Conservation (phyloP, 2,797 vertebrate genomes). For the Spinibarbus caldwelli region DNA sequence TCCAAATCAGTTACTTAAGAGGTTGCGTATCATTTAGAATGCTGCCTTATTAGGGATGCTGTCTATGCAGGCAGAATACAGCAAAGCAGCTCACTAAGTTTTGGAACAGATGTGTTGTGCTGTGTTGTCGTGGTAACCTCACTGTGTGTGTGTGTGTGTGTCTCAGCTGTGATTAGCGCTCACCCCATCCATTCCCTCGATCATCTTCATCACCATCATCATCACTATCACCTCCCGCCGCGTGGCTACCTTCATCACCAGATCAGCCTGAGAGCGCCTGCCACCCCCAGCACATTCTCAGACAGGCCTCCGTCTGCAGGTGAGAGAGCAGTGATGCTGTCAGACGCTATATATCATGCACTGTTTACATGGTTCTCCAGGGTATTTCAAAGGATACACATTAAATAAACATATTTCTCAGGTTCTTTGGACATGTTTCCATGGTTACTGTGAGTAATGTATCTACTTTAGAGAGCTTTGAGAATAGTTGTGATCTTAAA, state of each 20-base stretch:
- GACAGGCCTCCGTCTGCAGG: constrained; percentile 94
- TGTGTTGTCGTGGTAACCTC: background rate
- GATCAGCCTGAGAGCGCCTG: constrained; percentile 84
- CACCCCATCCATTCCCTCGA: constrained; percentile 99
- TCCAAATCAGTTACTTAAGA: background rate
- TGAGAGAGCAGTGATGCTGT: constrained; percentile 71
- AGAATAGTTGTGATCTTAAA: background rate
- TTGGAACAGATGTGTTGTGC: background rate
- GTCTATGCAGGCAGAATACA: background rate
- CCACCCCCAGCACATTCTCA: constrained; percentile 88
- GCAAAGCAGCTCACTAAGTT: background rate
- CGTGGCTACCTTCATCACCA: constrained; percentile 94
- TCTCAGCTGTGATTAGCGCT: constrained; percentile 97
- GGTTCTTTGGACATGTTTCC: background rate
- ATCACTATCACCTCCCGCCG: constrained; percentile 93
- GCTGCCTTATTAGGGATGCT: background rate
- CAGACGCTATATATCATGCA: too few species aligned
- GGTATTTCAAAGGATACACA: background rate
- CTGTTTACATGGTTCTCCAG: too few species aligned
- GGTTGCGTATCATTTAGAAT: background rate
- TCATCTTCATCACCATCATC: constrained; percentile 98
- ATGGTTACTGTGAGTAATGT: background rate
- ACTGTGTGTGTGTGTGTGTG: constrained; percentile 10
- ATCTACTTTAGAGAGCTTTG: background rate
- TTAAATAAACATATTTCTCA: background rate